Conservation (phyloP, 1,140 invertebrate species). For the Geopemphigus sp. region DNA sequence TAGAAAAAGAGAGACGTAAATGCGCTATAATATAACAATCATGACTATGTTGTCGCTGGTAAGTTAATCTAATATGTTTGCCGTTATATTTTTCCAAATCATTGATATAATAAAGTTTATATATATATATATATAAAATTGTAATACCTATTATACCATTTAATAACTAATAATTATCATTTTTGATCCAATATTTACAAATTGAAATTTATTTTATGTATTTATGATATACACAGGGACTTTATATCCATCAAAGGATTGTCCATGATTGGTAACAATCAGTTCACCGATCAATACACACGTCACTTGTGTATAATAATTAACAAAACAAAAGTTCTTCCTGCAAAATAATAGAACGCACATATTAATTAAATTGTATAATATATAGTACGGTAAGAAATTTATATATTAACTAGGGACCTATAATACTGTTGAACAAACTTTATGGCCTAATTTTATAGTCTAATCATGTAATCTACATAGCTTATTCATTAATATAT, state of each 20-base stretch:
- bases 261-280: constrained; percentile 43
- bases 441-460: constrained; percentile 47
- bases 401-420: constrained; percentile 49
- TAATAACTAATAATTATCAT: not conserved
- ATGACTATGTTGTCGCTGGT: constrained; percentile 42
- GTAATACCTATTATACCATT: not conserved
- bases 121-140: not conserved
- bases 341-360: constrained; percentile 46
- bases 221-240: constrained; percentile 29
- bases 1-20: constrained; percentile 74
- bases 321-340: constrained; percentile 50
- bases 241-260: constrained; percentile 40
- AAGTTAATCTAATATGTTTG: constrained; percentile 18
- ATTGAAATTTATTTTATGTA: not conserved
- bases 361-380: constrained; percentile 43
- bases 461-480: constrained; percentile 49
- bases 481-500: constrained; percentile 46
- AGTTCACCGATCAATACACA: constrained; percentile 42
- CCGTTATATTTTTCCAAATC: not conserved
- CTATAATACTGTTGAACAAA: constrained; percentile 49
- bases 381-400: constrained; percentile 45
- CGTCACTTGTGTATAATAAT: constrained; percentile 41
- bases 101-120: too few relatives aligned
- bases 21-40: constrained; percentile 74
- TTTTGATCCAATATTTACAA: not conserved